A percentile compares a stretch with the other conserved stretches of the same genome.
Evolutionary conservation across 2,113 vertebrate genomes (phyloP).

Genomic region (Rynchops niger): DNA sequence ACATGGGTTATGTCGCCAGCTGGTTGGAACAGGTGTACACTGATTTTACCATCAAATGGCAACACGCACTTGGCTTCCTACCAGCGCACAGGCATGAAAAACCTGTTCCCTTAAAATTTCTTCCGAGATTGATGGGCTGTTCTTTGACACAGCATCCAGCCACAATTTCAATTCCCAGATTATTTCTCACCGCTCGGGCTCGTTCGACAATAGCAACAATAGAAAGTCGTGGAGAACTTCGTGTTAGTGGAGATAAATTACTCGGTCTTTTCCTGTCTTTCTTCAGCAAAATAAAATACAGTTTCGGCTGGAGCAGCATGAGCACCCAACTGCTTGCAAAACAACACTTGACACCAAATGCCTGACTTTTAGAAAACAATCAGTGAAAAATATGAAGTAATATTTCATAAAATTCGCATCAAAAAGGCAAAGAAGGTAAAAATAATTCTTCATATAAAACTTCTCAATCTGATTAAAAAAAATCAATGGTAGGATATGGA

Average conservation of each 20-base stretch:
- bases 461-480: background rate
- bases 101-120: slow-evolving; percentile 81
- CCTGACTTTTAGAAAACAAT: background rate
- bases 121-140: slow-evolving; percentile 80
- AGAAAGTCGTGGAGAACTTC: slow-evolving; percentile 47
- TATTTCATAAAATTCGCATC: background rate
- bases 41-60: slow-evolving; percentile 88
- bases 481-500: background rate
- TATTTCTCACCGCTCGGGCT: slow-evolving; percentile 7
- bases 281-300: background rate
- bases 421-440: background rate
- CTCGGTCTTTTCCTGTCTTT: background rate
- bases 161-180: slow-evolving; percentile 68
- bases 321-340: background rate
- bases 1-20: slow-evolving; percentile 89
- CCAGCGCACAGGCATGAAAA: slow-evolving; percentile 85
- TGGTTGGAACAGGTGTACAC: slow-evolving; percentile 94
- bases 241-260: slow-evolving; percentile 49
- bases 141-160: slow-evolving; percentile 72
- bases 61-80: slow-evolving; percentile 86
- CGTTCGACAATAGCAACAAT: background rate
- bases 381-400: background rate
- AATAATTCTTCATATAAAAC: background rate
- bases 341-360: background rate
- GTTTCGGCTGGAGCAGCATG: background rate